Conservation (phyloP, 2,888 invertebrate species). For the Amblyjoppa proteus region DNA sequence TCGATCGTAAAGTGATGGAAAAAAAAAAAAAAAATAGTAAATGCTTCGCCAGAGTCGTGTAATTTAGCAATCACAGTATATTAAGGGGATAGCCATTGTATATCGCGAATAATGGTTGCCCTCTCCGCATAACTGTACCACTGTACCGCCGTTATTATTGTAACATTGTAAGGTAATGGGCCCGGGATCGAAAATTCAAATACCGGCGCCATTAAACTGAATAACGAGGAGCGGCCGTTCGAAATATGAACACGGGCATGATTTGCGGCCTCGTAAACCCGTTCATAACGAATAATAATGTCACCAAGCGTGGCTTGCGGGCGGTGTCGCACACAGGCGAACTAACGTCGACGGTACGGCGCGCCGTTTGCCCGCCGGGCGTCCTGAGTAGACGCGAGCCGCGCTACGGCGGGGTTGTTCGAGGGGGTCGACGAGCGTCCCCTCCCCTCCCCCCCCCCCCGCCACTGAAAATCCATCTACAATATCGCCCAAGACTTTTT, state of each 20-base stretch:
- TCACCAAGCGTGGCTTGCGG: slow-evolving; percentile 77
- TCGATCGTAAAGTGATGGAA: background rate
- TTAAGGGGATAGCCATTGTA: slow-evolving; percentile 18
- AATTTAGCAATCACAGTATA: slow-evolving; percentile 14
- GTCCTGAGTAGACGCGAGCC: slow-evolving; percentile 38
- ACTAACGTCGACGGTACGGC: slow-evolving; percentile 66
- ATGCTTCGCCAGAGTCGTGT: background rate
- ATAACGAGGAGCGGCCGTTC: slow-evolving; percentile 84
- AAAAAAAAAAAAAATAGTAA: background rate
- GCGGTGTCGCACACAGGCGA: slow-evolving; percentile 58
- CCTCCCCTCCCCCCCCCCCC: too few relatives aligned
- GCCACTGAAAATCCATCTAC: slow-evolving; percentile 82
- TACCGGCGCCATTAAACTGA: slow-evolving; percentile 84
- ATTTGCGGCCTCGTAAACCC: slow-evolving; percentile 85
- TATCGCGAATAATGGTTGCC: slow-evolving; percentile 18
- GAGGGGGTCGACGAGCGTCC: slow-evolving; percentile 60
- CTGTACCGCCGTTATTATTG: slow-evolving; percentile 59
- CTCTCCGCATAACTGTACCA: slow-evolving; percentile 9
- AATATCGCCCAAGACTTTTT: slow-evolving; percentile 82
- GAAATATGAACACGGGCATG: slow-evolving; percentile 85
- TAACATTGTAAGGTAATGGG: slow-evolving; percentile 69
- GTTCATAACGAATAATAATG: slow-evolving; percentile 85
- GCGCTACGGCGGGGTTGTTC: slow-evolving; percentile 1
- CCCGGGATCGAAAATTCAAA: slow-evolving; percentile 84
- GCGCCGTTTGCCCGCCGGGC: slow-evolving; percentile 63